Percentiles rank a stretch among this genome's conserved stretches.
Conservation (phyloP, 2,888 invertebrate species). For the Drosophila neoperkinsi region DNA sequence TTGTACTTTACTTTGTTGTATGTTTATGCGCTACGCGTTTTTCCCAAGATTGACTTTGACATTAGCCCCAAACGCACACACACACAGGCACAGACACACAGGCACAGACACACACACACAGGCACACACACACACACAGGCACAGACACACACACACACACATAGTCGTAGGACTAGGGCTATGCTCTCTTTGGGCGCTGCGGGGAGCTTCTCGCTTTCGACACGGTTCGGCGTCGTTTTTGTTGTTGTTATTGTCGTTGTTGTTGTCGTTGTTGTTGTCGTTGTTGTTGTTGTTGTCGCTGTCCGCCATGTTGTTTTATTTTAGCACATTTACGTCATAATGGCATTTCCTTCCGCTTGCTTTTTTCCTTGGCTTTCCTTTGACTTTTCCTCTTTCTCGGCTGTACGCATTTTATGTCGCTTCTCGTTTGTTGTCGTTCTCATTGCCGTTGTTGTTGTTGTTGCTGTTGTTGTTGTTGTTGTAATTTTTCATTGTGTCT, state of each 20-base stretch:
- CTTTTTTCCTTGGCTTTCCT: constrained; percentile 50
- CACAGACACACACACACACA: background rate
- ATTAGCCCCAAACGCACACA: constrained; percentile 74
- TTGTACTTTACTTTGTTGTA: constrained; percentile 68
- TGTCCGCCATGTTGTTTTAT: constrained; percentile 81
- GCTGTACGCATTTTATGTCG: constrained; percentile 65
- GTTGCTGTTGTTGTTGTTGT: constrained; percentile 22
- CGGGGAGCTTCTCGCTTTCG: constrained; percentile 64
- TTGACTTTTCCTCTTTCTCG: constrained; percentile 67
- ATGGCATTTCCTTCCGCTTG: constrained; percentile 80
- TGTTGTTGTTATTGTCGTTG: constrained; percentile 10
- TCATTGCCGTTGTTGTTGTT: background rate
- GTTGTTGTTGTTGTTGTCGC: constrained; percentile 50
- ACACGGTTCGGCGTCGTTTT: constrained; percentile 63
- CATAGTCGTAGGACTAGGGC: constrained; percentile 19
- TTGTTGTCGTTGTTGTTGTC: too few species aligned
- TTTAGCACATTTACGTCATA: constrained; percentile 82
- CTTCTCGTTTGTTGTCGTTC: constrained; percentile 21
- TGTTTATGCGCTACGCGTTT: constrained; percentile 80
- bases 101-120: constrained; percentile 14
- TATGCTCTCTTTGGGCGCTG: constrained; percentile 50
- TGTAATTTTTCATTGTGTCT: constrained; percentile 70
- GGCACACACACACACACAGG: constrained; percentile 42
- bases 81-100: constrained; percentile 37
- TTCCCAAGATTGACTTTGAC: constrained; percentile 82